Evolutionary conservation across 2,113 vertebrate genomes (phyloP), one percentile per base, ranked within the genome.

Genomic region (Atrichornis clamosus): DNA sequence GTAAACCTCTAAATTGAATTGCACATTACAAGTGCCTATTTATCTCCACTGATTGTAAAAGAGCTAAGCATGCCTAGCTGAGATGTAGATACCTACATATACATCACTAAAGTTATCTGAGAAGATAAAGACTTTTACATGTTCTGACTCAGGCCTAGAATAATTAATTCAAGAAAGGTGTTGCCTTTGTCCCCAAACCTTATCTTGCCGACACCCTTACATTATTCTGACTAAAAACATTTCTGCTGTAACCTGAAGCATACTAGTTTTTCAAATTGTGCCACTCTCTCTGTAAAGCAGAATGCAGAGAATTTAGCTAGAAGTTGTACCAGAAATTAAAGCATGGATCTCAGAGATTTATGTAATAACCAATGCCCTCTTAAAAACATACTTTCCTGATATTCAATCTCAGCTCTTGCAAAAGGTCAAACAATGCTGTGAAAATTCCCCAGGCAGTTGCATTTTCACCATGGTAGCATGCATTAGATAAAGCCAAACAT

Each of bases 401-500:
- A 93, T 10, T 75, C 58, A 79, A 2, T 49, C 49, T 95, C 82
- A 96, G 70, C 46, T 91, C 52, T 69, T 68, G 49, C 35, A 89
- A 93, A 95, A 94, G 49, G 62, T 91, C 81, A 95, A 75, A 76
- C 58, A 87, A 65, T 50, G 37, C 50, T 69, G 49, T 83, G 62
- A 93, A 91, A 96, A 95, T 69, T 95, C 73, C 62, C 74, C n/a
- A 69, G 46, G 49, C 68, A 88, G 16, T 7, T 86, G 72, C 30
- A 79, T 84, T 94, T 87, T 49, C 59, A 96, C 70, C 58, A 85
- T 47, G 42, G 93, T 62, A 93, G 84, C 53, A 69, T 26, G 87
- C 89, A 23, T 46, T 55, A 91, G 69, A 87, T 56, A 76, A 95
- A 93, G 69, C 11, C 81, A 96, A 89, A 93, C 35, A 87, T 89